Base-by-base conservation (phyloP, 23 tunicate genomes). In the Aplidium turbinatum region DNA sequence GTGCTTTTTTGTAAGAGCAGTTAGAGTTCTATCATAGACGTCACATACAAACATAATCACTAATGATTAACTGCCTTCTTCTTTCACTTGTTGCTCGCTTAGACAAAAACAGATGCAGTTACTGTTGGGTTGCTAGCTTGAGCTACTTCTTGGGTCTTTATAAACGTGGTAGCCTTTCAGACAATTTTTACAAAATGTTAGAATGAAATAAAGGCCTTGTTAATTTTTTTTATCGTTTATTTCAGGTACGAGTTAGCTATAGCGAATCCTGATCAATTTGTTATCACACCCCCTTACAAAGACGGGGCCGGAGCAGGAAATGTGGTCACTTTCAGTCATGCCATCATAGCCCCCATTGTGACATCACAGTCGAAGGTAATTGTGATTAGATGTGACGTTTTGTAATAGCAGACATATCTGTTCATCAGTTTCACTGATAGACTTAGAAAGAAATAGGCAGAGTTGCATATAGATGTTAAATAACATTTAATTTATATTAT, bases 241-340 rank as follows among this genome's bases (percentile, higher is more conserved):
- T 0, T 76, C 27, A 83, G 89, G 89, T 83, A 83, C 40, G 77
- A 70, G 46, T 45, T 65, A 56, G 76, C 89, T 22, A 52, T 67
- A n/a, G 70, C 77, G 27, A 31, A 66, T 35, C 82, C 89, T 0
- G 58, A 57, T 0, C 29, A 11, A n/a, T 11, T 42, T 19, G 54
- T 68, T 18, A 68, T 76, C 38, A 75, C 89, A 1, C 58, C 69
- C 6, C 82, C 89, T 0, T 83, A 83, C 70, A 55, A 64, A 22
- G 89, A 83, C 58, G 82, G 77, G 4, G 77, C 72, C 53, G 89
- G 89, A 28, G 68, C 52, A 20, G 89, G 89, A 53, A 83, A 60
- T 46, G 71, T 83, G 0, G 70, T 83, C 13, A 83, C 76, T n/a
- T 66, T 83, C 22, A 80, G 85, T 39, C 85, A 70, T 25, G 74